Evolutionary conservation across 2,113 vertebrate species (phyloP).

Genomic region (Rana temporaria): DNA sequence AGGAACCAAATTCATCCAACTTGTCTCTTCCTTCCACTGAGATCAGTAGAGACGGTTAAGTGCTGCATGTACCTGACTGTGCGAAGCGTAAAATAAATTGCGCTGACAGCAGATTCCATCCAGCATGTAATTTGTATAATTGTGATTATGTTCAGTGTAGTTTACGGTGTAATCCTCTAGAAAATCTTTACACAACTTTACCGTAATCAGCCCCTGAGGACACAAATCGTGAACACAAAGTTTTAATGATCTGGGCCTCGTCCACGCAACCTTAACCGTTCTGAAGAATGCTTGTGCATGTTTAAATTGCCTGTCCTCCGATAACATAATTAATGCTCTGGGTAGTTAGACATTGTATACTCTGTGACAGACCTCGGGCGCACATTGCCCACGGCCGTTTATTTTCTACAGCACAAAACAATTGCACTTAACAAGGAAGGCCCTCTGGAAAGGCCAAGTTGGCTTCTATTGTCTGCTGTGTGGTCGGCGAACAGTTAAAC

Average conservation of each 20-base stretch:
- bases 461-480: background rate
- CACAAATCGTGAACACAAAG: slow-evolving; percentile 62
- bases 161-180: slow-evolving; percentile 57
- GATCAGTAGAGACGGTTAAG: too few species aligned
- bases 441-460: background rate
- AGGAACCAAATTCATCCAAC: too few species aligned
- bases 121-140: background rate
- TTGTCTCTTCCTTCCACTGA: too few species aligned
- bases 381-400: slow-evolving; percentile 48
- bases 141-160: slow-evolving; percentile 10
- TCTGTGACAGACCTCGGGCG: slow-evolving; percentile 62
- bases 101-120: slow-evolving; percentile 14
- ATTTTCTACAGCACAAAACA: background rate
- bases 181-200: slow-evolving; percentile 63
- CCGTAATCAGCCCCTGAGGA: slow-evolving; percentile 61
- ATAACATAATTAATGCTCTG: slow-evolving; percentile 70
- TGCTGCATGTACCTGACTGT: too few species aligned
- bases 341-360: slow-evolving; percentile 66
- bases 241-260: slow-evolving; percentile 64
- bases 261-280: slow-evolving; percentile 65
- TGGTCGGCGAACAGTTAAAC: background rate
- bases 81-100: background rate
- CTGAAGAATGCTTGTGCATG: slow-evolving; percentile 64
- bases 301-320: slow-evolving; percentile 69
- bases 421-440: slow-evolving; percentile 1